These are phyloP conservation scores for Schmidtea mediterranea DNA, from an alignment of 1,140 invertebrate species.

Conservation along the genomic window DNA sequence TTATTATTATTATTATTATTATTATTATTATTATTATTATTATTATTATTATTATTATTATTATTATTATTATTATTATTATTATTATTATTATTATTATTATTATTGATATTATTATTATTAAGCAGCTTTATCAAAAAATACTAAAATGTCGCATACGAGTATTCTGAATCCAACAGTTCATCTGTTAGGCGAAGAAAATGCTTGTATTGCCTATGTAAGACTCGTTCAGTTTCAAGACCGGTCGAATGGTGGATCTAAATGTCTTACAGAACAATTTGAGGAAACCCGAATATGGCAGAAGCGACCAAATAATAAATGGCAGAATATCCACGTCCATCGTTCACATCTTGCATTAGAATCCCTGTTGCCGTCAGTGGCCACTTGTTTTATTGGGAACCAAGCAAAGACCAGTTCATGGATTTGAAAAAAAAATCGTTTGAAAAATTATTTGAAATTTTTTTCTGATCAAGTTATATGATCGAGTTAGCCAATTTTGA, in stretches of 20 bases:
- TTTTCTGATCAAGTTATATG: too few relatives aligned
- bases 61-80: not conserved
- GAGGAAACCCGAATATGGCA: slow-evolving; percentile 6
- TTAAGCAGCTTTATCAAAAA: not conserved
- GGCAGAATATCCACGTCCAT: slow-evolving; percentile 5
- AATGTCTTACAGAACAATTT: not conserved
- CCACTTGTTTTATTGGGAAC: too few relatives aligned
- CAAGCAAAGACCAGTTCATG: too few relatives aligned
- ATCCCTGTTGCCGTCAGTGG: too few relatives aligned
- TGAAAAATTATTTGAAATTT: too few relatives aligned
- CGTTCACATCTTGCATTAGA: not conserved
- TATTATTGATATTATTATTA: not conserved
- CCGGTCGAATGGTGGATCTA: slow-evolving; percentile 34
- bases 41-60: not conserved
- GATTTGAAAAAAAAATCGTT: too few relatives aligned
- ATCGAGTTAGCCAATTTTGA: too few relatives aligned
- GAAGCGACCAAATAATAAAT: not conserved
- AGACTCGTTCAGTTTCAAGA: slow-evolving; percentile 88
- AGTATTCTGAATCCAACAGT: slow-evolving; percentile 96
- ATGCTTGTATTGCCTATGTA: slow-evolving; percentile 91
- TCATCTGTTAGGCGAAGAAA: slow-evolving; percentile 80
- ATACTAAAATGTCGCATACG: slow-evolving; percentile 58
- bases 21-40: not conserved
- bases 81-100: not conserved
- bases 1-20: not conserved